A percentile compares a stretch with the other conserved stretches of the same genome.
These are phyloP conservation scores for Bradypodion pumilum DNA, from an alignment of 2,797 vertebrate species.

Conservation along the genomic window DNA sequence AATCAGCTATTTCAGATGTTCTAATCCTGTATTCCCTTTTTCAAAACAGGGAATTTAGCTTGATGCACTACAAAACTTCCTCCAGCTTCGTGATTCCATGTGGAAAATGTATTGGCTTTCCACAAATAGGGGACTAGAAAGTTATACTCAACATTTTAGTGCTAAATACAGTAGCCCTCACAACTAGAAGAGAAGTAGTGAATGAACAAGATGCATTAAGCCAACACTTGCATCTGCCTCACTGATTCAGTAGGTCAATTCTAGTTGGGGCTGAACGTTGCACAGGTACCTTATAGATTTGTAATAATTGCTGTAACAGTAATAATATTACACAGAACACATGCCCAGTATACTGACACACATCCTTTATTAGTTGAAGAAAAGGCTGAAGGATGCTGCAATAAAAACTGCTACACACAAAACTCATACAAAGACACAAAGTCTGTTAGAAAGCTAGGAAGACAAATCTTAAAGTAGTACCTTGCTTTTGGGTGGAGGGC, in stretches of 20 bases:
- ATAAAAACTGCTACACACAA: background rate
- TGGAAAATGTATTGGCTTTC: background rate
- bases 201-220: too few relatives aligned
- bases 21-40: background rate
- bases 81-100: background rate
- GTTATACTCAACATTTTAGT: background rate
- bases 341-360: background rate
- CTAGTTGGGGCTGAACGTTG: background rate
- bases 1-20: background rate
- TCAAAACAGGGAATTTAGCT: background rate
- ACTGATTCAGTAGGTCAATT: too few relatives aligned
- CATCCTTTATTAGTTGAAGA: background rate
- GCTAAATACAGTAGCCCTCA: too few relatives aligned
- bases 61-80: background rate
- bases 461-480: conserved; percentile 80
- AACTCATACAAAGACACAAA: background rate
- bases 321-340: background rate
- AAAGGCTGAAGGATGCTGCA: background rate
- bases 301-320: background rate
- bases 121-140: background rate
- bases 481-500: conserved; percentile 92
- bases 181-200: too few relatives aligned
- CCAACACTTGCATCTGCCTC: too few relatives aligned
- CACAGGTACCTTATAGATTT: background rate
- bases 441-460: background rate